These are phyloP conservation scores for Xestoiulus laeticollis DNA, from an alignment of 2,888 invertebrate genomes.

Conservation along the genomic window DNA sequence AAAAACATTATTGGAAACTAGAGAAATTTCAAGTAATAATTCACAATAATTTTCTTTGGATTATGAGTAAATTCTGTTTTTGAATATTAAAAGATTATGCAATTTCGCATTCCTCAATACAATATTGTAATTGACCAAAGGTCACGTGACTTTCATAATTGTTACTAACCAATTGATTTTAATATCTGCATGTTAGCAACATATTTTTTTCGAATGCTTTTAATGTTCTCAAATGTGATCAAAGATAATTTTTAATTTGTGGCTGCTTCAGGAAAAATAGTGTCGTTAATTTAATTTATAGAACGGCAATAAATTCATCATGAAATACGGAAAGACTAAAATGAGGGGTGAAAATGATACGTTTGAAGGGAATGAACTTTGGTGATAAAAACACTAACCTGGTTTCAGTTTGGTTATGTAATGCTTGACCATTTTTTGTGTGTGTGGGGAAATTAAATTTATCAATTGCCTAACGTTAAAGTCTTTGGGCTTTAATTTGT, in stretches of 20 bases:
- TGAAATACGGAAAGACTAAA: neutral
- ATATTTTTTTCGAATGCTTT: no score
- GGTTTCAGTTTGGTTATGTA: neutral
- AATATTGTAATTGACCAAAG: no score
- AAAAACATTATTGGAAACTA: neutral
- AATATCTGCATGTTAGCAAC: no score
- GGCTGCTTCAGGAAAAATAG: neutral
- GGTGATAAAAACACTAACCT: neutral
- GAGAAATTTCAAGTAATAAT: neutral
- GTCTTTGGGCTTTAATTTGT: neutral
- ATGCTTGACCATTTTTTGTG: neutral
- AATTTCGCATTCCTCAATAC: no score
- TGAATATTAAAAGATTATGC: neutral
- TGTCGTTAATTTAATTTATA: neutral
- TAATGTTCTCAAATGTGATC: no score
- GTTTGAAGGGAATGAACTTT: neutral
- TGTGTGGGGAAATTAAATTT: neutral
- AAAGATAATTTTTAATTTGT: neutral
- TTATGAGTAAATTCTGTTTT: neutral
- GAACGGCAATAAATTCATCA: neutral
- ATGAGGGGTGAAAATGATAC: neutral
- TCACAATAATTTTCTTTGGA: neutral
- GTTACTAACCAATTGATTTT: no score
- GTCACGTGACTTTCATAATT: no score
- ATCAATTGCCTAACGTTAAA: neutral